Base-by-base conservation (phyloP, 2,113 vertebrate species). In the Tor tambroides region DNA sequence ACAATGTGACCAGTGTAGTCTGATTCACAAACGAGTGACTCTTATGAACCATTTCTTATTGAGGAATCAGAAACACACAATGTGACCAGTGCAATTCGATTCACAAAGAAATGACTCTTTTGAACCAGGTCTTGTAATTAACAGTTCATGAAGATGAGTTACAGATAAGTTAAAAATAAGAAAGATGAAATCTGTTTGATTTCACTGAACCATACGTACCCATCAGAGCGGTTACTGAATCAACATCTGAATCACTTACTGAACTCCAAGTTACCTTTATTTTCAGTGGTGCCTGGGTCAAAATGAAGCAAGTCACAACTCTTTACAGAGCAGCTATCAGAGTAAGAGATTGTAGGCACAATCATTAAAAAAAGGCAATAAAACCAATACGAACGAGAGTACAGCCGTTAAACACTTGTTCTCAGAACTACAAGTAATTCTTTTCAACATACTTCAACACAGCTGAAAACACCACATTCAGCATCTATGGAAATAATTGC, bases 321-420 rank as follows among this genome's bases (percentile, higher is more conserved):
- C 54, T 67, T 84, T 63, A 76, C 74, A 83, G 82, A 32, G 75
- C 85, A 89, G 84, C 85, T 67, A 88, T 89, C 85, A 86, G 74
- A 80, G 59, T 49, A 19, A 35, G 71, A 61, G 71, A 65, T 88
- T 49, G 26, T 51, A 35, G 74, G 38, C 72, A 46, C 72, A 82
- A 69, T 56, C 78, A 89, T 87, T 87, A 87, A 75, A 51, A 67
- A 86, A 89, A 80, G 54, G 88, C n/a, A n/a, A 86, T 87, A 75
- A 86, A 89, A 86, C 32, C 80, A 87, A 89, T 69, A 81, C 43
- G 49, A 78, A 80, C 78, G 35, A 54, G 84, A 85, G 35, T 77
- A 77, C 67, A 83, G 85, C 32, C 46, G 23, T 35, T 21, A 87
- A 74, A 84, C 65, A 80, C 72, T 38, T 79, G 75, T 84, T 89